Evolutionary conservation across 2,888 invertebrate species (phyloP).

Genomic region (Andrena fulva): DNA sequence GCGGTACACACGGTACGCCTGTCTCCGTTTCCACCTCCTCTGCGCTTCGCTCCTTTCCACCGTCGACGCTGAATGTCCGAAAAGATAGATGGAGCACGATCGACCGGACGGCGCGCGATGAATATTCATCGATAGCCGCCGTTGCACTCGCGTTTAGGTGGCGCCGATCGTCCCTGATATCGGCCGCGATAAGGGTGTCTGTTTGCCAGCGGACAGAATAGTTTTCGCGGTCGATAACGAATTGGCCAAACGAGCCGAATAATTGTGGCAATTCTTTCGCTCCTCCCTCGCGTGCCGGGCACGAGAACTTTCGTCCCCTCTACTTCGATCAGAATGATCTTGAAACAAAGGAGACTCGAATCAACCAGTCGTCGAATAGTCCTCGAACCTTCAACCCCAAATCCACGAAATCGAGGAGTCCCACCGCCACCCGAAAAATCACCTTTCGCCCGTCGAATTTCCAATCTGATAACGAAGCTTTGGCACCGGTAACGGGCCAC

Average conservation of each 20-base stretch:
- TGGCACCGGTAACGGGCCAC: constrained; percentile 33
- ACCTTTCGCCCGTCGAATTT: constrained; percentile 43
- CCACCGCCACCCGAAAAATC: neutral
- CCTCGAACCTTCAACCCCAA: neutral
- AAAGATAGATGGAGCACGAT: constrained; percentile 40
- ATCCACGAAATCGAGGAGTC: neutral
- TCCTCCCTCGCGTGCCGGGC: too few relatives aligned
- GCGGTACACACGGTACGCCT: constrained; percentile 21
- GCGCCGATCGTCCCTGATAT: constrained; percentile 61
- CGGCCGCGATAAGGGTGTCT: constrained; percentile 43
- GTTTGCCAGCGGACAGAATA: constrained; percentile 3
- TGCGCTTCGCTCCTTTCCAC: constrained; percentile 15
- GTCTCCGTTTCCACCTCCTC: constrained; percentile 33
- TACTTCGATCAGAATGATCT: neutral
- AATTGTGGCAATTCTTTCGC: neutral
- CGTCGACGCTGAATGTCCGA: constrained; percentile 26
- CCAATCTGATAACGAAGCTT: constrained; percentile 56
- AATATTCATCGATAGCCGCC: constrained; percentile 72
- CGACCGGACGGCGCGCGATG: constrained; percentile 53
- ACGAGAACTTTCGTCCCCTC: neutral
- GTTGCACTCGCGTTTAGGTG: constrained; percentile 56
- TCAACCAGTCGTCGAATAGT: neutral
- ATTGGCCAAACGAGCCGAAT: neutral
- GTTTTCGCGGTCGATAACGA: neutral
- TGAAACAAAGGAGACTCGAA: neutral